phyloP scores from a whole-genome alignment of 1,140 invertebrate genomes.

The Drosophila repleta region DNA sequence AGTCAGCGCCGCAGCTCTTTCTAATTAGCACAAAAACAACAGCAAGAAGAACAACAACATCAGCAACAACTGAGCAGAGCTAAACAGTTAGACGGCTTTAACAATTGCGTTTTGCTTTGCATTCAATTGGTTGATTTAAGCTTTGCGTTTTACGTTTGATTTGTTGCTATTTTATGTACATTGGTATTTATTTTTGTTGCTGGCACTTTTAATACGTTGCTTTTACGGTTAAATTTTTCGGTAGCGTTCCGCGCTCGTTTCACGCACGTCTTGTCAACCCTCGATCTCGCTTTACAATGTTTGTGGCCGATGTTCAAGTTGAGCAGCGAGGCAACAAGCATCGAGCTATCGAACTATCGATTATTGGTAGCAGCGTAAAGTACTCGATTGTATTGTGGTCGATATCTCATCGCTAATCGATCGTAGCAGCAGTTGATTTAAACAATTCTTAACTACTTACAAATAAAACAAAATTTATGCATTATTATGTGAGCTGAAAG shows the following conservation, averaged over 20 bases:
- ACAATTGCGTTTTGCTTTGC: slow-evolving; percentile 15
- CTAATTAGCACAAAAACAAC: slow-evolving; percentile 50
- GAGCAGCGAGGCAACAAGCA: slow-evolving; percentile 1
- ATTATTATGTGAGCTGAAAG: background rate
- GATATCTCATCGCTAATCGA: background rate
- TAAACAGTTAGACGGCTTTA: slow-evolving; percentile 32
- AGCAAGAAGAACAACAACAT: slow-evolving; percentile 33
- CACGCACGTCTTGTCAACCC: slow-evolving; percentile 53
- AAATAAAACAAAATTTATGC: background rate
- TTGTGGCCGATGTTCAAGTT: slow-evolving; percentile 6
- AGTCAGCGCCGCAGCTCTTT: slow-evolving; percentile 35
- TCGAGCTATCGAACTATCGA: slow-evolving; percentile 6
- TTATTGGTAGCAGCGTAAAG: background rate
- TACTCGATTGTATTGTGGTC: slow-evolving; percentile 5
- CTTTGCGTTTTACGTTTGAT: slow-evolving; percentile 18
- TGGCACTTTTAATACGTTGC: slow-evolving; percentile 47
- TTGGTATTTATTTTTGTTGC: slow-evolving; percentile 31
- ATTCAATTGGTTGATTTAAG: slow-evolving; percentile 13
- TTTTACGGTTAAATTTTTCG: slow-evolving; percentile 46
- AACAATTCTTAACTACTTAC: background rate
- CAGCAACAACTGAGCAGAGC: slow-evolving; percentile 20
- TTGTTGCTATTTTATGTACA: slow-evolving; percentile 22
- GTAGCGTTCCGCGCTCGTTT: slow-evolving; percentile 51
- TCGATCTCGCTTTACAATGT: slow-evolving; percentile 48
- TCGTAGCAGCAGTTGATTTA: background rate